Percentiles rank a stretch among this genome's conserved stretches.
Conservation (phyloP, 2,888 invertebrate genomes). For the Chouioia cunea region DNA sequence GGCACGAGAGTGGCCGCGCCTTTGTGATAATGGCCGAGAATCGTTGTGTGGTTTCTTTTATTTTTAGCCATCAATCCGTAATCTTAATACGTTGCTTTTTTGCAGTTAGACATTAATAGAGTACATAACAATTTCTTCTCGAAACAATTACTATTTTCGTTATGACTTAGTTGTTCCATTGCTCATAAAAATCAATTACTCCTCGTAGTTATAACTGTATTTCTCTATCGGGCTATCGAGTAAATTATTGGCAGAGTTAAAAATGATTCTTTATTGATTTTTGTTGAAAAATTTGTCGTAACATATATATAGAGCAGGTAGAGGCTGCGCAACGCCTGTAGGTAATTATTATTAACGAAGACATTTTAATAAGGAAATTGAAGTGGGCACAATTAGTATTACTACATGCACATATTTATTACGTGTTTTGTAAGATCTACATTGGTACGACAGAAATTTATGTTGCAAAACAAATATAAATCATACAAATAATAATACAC, state of each 20-base stretch:
- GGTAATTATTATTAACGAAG: conserved; percentile 4
- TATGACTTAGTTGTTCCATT: too few species aligned
- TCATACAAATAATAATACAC: conserved; percentile 23
- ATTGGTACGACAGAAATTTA: conserved; percentile 29
- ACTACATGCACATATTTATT: conserved; percentile 15
- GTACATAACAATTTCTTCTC: too few species aligned
- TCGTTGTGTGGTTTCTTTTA: conserved; percentile 30
- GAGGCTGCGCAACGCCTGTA: background rate
- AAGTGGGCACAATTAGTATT: conserved; percentile 21
- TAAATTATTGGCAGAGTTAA: too few species aligned
- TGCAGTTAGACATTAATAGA: background rate
- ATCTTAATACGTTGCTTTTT: conserved; percentile 14
- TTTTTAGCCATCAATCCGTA: conserved; percentile 7
- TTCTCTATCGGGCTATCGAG: background rate
- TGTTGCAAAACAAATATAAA: conserved; percentile 23
- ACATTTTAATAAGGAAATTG: conserved; percentile 16
- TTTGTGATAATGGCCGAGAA: conserved; percentile 30
- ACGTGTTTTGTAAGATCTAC: conserved; percentile 28
- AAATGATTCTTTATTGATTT: background rate
- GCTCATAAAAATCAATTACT: background rate
- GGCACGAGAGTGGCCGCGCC: conserved; percentile 41
- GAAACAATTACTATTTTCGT: too few species aligned
- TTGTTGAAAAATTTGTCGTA: background rate
- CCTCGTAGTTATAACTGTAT: too few species aligned
- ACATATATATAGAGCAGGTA: background rate